These are phyloP conservation scores for Amphipyra tragopoginis DNA, from an alignment of 2,888 invertebrate genomes.

Conservation along the genomic window DNA sequence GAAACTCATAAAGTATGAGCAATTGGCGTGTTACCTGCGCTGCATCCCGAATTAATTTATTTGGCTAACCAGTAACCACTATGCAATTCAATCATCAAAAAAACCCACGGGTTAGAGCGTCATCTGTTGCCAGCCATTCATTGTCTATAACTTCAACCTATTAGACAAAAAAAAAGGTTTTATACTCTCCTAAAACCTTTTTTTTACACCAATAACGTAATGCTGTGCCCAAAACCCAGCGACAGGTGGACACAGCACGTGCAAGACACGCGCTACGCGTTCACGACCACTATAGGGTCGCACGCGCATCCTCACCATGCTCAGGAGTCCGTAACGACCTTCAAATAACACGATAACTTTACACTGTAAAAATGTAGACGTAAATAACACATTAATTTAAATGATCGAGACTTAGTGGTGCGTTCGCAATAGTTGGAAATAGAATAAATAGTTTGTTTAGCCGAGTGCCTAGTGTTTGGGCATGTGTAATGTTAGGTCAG, in stretches of 20 bases:
- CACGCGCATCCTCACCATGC: constrained; percentile 19
- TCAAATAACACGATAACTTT: constrained; percentile 44
- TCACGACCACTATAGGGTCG: constrained; percentile 17
- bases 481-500: constrained; percentile 51
- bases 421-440: constrained; percentile 57
- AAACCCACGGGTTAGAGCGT: neutral
- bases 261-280: constrained; percentile 33
- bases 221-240: neutral
- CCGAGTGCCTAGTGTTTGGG: constrained; percentile 46
- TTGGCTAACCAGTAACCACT: neutral
- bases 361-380: constrained; percentile 58
- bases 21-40: neutral
- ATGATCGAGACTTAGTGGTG: constrained; percentile 60
- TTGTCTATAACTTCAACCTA: neutral
- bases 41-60: neutral
- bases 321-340: constrained; percentile 57
- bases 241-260: constrained; percentile 56
- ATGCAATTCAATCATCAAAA: neutral
- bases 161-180: no score
- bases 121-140: neutral
- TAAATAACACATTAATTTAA: constrained; percentile 64
- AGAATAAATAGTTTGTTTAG: constrained; percentile 62
- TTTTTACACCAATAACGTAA: neutral
- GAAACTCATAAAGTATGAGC: neutral
- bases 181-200: constrained; percentile 1